Evolutionary conservation across 1,140 invertebrate genomes (phyloP), one percentile per base, ranked within the genome.

Genomic region (Anastatus disparis): DNA sequence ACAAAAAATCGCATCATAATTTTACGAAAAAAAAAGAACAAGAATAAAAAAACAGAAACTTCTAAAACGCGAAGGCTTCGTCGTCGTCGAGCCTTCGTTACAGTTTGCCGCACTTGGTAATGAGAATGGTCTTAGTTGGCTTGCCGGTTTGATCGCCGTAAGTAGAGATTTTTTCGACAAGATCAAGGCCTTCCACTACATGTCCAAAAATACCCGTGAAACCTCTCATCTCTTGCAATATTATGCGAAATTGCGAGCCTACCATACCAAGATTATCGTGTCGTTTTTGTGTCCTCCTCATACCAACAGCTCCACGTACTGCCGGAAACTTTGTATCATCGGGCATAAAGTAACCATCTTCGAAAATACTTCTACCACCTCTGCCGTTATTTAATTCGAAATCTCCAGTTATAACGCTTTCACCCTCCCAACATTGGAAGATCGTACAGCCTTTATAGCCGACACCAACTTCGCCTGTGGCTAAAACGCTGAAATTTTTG

Each of bases 171-270:
- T 91, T 92, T 77, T 94, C 93, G 26, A 94, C 90, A 38, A 94
- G 83, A 76, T 94, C 93, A 31, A 95, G 86, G 1, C 93, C 93
- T 76, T 94, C 92, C 52, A 94, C 88, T 6, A 95, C 93, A 79
- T 91, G 91, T 6, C 91, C 93, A 78, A 95, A 95, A 65, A 95
- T 94, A 12, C 90, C 93, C 1, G 93, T 94, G 82, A 94, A 94
- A 15, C 91, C 91, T 61, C 91, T 88, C 91, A 93, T 93, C 77
- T 94, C 92, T 71, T 92, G 91, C 63, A 94, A 82, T 72, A 94
- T 92, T 66, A 94, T 90, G 50, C 93, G 90, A 84, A 94, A 94
- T 79, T 94, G 93, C 40, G 93, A 94, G 22, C 93, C 93, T 0
- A 95, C 93, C 87, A 93, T 90, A 31, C 93, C 93, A 42, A 91